Conservation (phyloP, 2,797 vertebrate genomes). For the Coilia nasus region DNA sequence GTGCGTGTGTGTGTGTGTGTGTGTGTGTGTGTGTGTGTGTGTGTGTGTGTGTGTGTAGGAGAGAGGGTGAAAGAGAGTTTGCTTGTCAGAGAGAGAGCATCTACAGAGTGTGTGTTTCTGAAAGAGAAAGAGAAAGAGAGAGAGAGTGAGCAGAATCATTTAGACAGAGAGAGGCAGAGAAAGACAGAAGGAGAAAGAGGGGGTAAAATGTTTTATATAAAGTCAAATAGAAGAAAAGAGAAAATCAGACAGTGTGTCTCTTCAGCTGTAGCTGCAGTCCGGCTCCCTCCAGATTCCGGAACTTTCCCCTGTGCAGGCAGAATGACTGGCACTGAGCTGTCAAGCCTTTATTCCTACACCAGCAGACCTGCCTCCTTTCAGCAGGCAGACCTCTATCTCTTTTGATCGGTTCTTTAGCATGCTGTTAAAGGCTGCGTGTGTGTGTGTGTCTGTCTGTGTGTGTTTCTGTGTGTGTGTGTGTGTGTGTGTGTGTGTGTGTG, state of each 20-base stretch:
- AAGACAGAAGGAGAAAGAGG: too few relatives aligned
- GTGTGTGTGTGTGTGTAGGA: not conserved
- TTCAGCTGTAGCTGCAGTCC: not conserved
- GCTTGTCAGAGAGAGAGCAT: not conserved
- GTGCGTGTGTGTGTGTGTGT: slow-evolving; percentile 2
- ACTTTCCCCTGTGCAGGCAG: not conserved
- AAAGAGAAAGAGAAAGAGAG: slow-evolving; percentile 6
- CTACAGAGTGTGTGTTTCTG: slow-evolving; percentile 35
- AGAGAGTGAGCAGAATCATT: not conserved
- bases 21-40: not conserved
- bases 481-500: not conserved
- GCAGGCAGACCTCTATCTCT: not conserved
- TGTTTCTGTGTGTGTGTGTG: not conserved
- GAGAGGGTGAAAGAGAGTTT: not conserved
- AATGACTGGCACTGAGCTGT: not conserved
- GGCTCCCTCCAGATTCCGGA: not conserved
- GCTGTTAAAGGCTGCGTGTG: not conserved
- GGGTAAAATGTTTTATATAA: not conserved
- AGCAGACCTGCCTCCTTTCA: not conserved
- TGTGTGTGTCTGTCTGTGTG: slow-evolving; percentile 31
- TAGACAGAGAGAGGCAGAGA: too few relatives aligned
- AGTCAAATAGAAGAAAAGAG: not conserved
- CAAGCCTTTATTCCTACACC: not conserved
- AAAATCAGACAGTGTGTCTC: not conserved
- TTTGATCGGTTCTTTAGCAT: not conserved